A percentile compares a stretch with the other conserved stretches of the same genome.
Evolutionary conservation across 2,888 invertebrate genomes (phyloP).

Genomic region (Harmothoe impar): DNA sequence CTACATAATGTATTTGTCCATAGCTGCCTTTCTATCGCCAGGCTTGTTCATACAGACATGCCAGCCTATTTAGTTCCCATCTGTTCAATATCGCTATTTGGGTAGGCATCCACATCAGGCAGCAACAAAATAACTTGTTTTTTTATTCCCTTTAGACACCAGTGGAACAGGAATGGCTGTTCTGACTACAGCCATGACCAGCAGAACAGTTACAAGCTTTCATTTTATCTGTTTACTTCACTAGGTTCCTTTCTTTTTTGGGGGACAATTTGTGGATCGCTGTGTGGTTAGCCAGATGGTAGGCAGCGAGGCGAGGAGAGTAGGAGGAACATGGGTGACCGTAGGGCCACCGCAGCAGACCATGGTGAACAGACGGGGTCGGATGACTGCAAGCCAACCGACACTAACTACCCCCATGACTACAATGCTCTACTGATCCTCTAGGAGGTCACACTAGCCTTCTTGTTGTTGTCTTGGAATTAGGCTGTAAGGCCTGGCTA

Average conservation of each 20-base stretch:
- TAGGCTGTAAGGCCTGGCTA: neutral
- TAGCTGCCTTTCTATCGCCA: neutral
- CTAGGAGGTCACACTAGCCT: neutral
- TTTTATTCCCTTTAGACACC: neutral
- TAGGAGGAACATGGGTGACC: neutral
- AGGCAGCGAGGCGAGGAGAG: neutral
- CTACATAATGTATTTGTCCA: neutral
- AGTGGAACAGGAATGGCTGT: no score
- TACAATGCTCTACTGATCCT: slow-evolving; percentile 23
- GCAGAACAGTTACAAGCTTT: neutral
- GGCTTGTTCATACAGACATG: neutral
- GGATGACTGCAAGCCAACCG: slow-evolving; percentile 17
- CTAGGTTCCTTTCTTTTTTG: neutral
- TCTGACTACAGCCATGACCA: neutral
- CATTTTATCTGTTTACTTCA: neutral
- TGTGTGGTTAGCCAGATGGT: neutral
- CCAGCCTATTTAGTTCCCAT: neutral
- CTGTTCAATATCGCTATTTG: neutral
- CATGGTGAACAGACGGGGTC: neutral
- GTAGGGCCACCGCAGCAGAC: neutral
- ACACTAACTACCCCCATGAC: slow-evolving; percentile 43
- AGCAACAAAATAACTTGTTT: neutral
- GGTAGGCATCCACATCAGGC: neutral
- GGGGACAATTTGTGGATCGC: neutral
- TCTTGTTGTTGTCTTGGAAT: neutral